phyloP scores from a whole-genome alignment of 2,888 invertebrate species.

The Theodoxus fluviatilis region DNA sequence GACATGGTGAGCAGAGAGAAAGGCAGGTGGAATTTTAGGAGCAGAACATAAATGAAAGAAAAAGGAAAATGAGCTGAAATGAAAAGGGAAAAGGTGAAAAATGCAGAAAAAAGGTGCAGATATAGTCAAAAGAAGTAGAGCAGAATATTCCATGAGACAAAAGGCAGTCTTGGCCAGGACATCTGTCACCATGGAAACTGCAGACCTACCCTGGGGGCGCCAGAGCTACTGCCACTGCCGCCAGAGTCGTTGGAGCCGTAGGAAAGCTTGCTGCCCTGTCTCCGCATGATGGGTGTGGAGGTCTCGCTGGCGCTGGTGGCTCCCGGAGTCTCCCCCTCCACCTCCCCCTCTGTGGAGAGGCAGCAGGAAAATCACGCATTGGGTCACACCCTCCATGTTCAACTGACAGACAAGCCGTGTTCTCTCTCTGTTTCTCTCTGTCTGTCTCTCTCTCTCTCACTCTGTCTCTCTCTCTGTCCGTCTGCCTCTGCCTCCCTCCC shows the following conservation, averaged over 20 bases:
- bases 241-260: conserved; percentile 62
- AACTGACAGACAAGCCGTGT: no score
- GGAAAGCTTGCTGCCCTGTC: conserved; percentile 53
- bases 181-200: neutral
- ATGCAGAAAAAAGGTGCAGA: neutral
- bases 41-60: neutral
- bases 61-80: no score
- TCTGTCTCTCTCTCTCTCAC: no score
- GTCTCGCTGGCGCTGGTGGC: neutral
- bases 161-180: neutral
- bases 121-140: neutral
- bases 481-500: no score
- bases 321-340: no score
- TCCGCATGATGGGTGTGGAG: conserved; percentile 37
- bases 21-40: neutral
- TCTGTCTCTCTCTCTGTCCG: no score
- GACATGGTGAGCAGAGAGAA: neutral
- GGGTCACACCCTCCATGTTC: no score
- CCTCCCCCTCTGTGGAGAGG: no score
- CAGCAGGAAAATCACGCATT: no score
- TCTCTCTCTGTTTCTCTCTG: no score
- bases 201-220: conserved; percentile 41
- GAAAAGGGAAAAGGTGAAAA: neutral
- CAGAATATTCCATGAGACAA: neutral
- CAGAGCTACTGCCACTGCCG: conserved; percentile 55